phyloP scores from a whole-genome alignment of 2,113 vertebrate species.

The Spea bombifrons region DNA sequence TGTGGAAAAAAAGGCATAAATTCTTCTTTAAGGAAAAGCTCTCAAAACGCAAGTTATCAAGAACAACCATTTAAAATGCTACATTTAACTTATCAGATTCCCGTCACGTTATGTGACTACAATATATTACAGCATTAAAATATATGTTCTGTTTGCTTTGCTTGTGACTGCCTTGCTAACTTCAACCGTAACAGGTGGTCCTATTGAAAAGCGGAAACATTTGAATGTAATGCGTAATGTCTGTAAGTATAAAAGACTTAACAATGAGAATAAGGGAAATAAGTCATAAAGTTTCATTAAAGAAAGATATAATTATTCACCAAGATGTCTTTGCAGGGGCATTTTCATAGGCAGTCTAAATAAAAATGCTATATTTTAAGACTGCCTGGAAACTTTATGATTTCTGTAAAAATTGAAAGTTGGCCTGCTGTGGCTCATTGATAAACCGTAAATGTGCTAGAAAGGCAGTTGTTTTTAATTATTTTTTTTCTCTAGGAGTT shows the following conservation, averaged over 20 bases:
- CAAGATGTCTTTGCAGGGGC: neutral
- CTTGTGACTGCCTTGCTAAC: neutral
- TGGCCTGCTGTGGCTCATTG: too few species aligned
- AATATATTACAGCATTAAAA: neutral
- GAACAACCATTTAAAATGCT: neutral
- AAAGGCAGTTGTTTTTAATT: too few species aligned
- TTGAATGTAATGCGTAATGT: neutral
- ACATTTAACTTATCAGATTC: neutral
- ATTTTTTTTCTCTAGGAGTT: too few species aligned
- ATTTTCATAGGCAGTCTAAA: too few species aligned
- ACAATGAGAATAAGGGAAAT: neutral
- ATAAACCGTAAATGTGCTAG: too few species aligned
- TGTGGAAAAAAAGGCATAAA: neutral
- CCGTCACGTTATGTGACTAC: neutral
- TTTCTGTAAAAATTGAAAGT: too few species aligned
- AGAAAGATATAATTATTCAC: neutral
- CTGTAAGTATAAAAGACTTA: neutral
- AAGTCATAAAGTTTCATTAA: neutral
- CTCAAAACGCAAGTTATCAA: neutral
- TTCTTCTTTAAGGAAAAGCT: neutral
- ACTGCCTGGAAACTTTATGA: too few species aligned
- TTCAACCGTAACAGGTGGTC: neutral
- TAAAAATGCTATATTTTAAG: too few species aligned
- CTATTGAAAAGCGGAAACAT: neutral
- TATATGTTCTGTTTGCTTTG: neutral